Evolutionary conservation across 1,140 invertebrate species (phyloP).

Genomic region (Charaxes varanes): DNA sequence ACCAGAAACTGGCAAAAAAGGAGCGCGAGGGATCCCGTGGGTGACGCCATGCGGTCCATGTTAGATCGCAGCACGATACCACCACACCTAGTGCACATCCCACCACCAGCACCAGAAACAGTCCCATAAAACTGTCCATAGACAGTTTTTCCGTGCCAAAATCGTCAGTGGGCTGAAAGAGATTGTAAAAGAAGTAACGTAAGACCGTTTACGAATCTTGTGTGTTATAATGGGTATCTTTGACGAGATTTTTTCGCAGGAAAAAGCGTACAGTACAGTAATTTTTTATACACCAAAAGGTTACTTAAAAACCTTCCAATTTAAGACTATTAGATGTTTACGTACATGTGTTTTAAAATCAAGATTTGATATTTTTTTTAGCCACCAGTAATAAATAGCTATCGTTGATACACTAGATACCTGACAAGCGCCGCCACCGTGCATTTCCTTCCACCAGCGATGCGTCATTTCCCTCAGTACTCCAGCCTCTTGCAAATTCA

Average conservation of each 20-base stretch:
- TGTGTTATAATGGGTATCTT: no score
- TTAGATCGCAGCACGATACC: slow-evolving; percentile 54
- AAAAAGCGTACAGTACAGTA: no score
- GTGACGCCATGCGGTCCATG: slow-evolving; percentile 34
- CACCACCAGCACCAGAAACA: slow-evolving; percentile 91
- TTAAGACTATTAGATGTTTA: background rate
- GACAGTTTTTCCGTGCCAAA: slow-evolving; percentile 75
- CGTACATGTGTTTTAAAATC: background rate
- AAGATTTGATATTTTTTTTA: no score
- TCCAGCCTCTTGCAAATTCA: slow-evolving; percentile 85
- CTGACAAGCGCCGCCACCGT: slow-evolving; percentile 83
- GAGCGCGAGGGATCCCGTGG: slow-evolving; percentile 25
- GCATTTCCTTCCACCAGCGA: slow-evolving; percentile 92
- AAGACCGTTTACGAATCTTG: no score
- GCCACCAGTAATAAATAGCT: no score
- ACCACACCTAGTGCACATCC: slow-evolving; percentile 67
- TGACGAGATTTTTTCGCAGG: no score
- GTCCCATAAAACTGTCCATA: slow-evolving; percentile 92
- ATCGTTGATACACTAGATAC: slow-evolving; percentile 60
- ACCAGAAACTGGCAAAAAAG: slow-evolving; percentile 34
- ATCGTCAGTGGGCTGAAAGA: slow-evolving; percentile 32
- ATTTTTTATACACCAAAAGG: no score
- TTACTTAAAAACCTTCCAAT: no score
- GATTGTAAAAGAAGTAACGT: background rate
- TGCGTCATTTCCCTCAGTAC: slow-evolving; percentile 84